Evolutionary conservation across 2,113 vertebrate species (phyloP).

Genomic region (Mobula birostris): DNA sequence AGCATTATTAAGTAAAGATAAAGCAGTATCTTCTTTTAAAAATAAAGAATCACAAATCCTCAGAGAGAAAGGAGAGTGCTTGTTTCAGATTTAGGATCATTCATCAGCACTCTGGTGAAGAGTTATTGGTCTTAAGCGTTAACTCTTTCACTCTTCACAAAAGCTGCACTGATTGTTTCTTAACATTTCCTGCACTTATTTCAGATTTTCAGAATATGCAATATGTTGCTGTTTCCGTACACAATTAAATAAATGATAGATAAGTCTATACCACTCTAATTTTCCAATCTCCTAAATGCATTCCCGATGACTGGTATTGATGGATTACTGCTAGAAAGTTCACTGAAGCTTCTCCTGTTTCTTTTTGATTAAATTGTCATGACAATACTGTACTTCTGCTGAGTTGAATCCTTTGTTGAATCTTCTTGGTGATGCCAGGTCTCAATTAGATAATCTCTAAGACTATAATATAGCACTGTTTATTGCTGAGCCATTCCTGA

Average conservation of each 20-base stretch:
- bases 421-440: neutral
- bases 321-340: conserved; percentile 20
- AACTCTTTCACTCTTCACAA: neutral
- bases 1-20: too few relatives aligned
- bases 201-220: neutral
- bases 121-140: neutral
- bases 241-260: conserved; percentile 21
- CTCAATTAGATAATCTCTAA: neutral
- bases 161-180: neutral
- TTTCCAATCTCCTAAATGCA: conserved; percentile 30
- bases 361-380: conserved; percentile 7
- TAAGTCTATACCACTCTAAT: neutral
- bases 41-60: too few relatives aligned
- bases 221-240: neutral
- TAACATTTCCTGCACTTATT: neutral
- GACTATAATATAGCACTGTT: neutral
- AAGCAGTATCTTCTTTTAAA: too few relatives aligned
- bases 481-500: neutral
- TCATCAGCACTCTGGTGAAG: neutral
- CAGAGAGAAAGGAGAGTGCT: too few relatives aligned
- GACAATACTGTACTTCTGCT: neutral
- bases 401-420: neutral
- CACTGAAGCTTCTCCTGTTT: neutral
- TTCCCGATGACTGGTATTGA: conserved; percentile 10
- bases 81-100: neutral